Base-by-base conservation (phyloP, 2,797 vertebrate genomes). In the Hozukius guyotensis region DNA sequence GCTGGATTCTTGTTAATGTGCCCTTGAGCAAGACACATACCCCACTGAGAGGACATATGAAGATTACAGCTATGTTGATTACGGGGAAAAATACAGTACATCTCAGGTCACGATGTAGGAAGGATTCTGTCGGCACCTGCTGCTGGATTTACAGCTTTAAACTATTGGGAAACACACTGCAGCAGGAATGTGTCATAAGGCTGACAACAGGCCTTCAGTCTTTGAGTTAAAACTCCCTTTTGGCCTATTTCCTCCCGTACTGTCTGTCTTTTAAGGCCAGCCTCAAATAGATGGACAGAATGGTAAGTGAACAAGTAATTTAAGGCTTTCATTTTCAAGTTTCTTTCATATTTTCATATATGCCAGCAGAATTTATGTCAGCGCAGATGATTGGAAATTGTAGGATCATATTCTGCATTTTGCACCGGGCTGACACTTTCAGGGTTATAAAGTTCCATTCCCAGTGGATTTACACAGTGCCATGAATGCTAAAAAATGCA, bases 131-230 rank as follows among this genome's bases (percentile, higher is more conserved):
- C 61, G 61, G 57, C n/a, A 22, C n/a, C 27, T 25, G 73, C 73
- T 46, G 77, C 32, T 36, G 34, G 63, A 87, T 90, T 85, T 89
- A 86, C 78, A 25, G 70, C 68, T 61, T 9, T 6, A 52, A 72
- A 49, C 29, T 20, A 10, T 4, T 27, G 25, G 3, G 53, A 70
- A 59, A 42, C 36, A 13, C 62, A 46, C 56, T 10, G 13, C 53
- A 1, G 46, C 10, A 22, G 2, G 27, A 9, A n/a, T 4, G 4
- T 14, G 55, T 78, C 70, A 34, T 1, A 1, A 0, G 3, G 46
- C 2, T 66, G 81, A 86, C 13, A 25, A 34, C 1, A 56, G 59
- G 1, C 77, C 72, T 72, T 77, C 63, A 22, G 38, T 3, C 12
- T 72, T 10, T 67, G 46, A 79, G 16, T 52, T 78, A 66, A 52